Evolutionary conservation across 2,797 vertebrate genomes (phyloP), one percentile per base, ranked within the genome.

Genomic region (Pelochelys cantorii): DNA sequence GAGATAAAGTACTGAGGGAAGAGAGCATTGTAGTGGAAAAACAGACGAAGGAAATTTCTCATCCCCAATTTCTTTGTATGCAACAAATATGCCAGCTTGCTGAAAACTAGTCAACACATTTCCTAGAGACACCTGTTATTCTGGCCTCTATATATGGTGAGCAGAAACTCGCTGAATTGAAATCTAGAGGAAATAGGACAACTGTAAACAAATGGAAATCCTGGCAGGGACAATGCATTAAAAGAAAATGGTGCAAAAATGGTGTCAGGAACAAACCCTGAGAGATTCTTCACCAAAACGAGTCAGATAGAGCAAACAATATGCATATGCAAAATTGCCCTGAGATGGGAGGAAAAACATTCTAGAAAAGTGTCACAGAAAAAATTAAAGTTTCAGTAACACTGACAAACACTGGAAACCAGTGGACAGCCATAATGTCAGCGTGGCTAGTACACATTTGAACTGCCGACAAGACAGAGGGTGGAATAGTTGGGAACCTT

Each of bases 261-360:
- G 4, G 4, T 56, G 59, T 37, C 4, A 79, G 29, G 0, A 5
- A 23, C 11, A 59, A 68, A 0, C 3, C 29, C 52, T 20, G 22
- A 48, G 59, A 57, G 56, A 54, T 14, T 77, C 0, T 2, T 23
- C 20, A 53, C 0, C 1, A 23, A 3, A 25, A 77, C n/a, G 83
- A 84, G 11, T 11, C 29, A 29, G 55, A 88, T 6, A 27, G 68
- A 0, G 0, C 4, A 52, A 60, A 85, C 68, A 90, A 20, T 59
- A 92, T 52, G n/a, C 9, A 92, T 59, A 92, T 52, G n/a, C 9
- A 92, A 77, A 53, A 20, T 7, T 15, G 13, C 15, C 17, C 59
- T 20, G 27, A 0, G 9, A 62, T 9, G 11, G 74, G 74, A 27
- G 25, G 14, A 34, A 15, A 5, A 22, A 29, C 0, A 0, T 2